A percentile compares a stretch with the other conserved stretches of the same genome.
Conservation (phyloP, 2,888 invertebrate genomes). For the Gibbula magus region DNA sequence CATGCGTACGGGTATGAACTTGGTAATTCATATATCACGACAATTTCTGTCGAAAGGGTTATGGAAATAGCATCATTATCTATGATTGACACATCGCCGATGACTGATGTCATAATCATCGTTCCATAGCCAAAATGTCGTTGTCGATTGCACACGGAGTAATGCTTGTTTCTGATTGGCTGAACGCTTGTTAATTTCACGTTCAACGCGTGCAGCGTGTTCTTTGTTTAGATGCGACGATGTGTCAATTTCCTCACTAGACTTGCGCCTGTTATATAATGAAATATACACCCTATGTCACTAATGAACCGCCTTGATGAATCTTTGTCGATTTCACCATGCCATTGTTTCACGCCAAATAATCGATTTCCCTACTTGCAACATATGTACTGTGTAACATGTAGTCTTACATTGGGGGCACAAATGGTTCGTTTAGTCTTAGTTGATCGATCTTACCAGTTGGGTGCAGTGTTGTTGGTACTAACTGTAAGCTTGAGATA, state of each 20-base stretch:
- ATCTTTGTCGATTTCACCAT: neutral
- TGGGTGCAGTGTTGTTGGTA: too few species aligned
- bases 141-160: neutral
- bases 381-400: neutral
- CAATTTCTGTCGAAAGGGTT: neutral
- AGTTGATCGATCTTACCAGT: too few species aligned
- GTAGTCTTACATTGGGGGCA: neutral
- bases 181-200: neutral
- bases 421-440: too few species aligned
- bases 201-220: neutral
- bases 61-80: neutral
- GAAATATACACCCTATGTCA: neutral
- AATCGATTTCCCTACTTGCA: neutral
- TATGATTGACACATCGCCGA: constrained; percentile 3
- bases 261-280: neutral
- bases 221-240: neutral
- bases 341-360: neutral
- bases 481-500: too few species aligned
- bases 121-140: neutral
- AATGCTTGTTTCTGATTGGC: neutral
- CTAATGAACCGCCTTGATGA: neutral
- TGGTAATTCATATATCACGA: too few species aligned
- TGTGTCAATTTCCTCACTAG: neutral
- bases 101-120: constrained; percentile 5
- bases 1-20: too few species aligned